Evolutionary conservation across 2,888 invertebrate species (phyloP), one percentile per base, ranked within the genome.

Genomic region (Gastracanthus pulcherrimus): DNA sequence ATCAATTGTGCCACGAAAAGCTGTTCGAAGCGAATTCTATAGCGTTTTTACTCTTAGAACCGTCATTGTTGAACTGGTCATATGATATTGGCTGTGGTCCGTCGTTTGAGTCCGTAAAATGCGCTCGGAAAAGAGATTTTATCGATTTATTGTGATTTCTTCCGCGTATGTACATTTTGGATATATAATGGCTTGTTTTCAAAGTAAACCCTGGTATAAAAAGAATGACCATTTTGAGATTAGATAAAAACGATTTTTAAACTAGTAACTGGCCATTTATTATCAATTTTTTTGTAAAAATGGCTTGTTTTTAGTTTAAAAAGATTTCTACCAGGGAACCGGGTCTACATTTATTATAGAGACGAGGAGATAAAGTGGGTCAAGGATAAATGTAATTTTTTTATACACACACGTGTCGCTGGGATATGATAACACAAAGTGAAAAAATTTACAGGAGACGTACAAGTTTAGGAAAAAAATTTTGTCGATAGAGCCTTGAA

Each of bases 1-100:
- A 82, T 79, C 80, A 84, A 84, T 82, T 86, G 86, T 86, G 86
- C 86, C 86, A 86, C 85, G 84, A 85, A 80, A 84, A 83, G 81
- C 82, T 82, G 55, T 58, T 77, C 58, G 70, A 78, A 77, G 74
- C 60, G 62, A 83, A 81, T 66, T 72, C 76, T 62, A 51, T 80
- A 83, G 75, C 51, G 58, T 80, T 80, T 82, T 70, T 82, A 80
- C 80, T 82, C 82, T 77, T 82, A 80, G 74, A 74, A 60, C 77
- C 76, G 67, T 67, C 69, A 51, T 69, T 74, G 64, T 75, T 78
- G 36, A 78, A 64, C 70, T 36, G 81, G 62, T 72, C 67, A 45
- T 45, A 36, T 62, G 9, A 34, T 64, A 72, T 72, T 80, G 80
- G 80, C 76, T 79, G 82, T 82, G 79, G 70, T 76, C 71, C 45